Base-by-base conservation (phyloP, 1,140 invertebrate genomes). In the Aleiodes sp. region DNA sequence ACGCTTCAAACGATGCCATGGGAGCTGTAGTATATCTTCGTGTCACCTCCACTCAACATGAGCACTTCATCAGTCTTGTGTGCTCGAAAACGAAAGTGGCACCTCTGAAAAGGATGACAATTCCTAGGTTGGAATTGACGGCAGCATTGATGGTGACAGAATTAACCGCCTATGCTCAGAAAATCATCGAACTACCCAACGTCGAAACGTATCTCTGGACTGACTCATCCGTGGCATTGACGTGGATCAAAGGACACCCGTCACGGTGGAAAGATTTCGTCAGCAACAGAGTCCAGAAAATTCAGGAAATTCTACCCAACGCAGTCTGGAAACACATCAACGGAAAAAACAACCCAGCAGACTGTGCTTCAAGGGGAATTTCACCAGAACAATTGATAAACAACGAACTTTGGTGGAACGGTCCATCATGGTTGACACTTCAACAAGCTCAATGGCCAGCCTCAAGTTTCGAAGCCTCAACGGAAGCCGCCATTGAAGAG, bases 11-110 rank as follows among this genome's bases (percentile, higher is more conserved):
- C 41, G 4, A 43, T 2, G 77, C 75, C n/a, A 73, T 76, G 62
- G 73, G 73, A 7, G 78, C 74, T 8, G 74, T 71, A 3, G 65
- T 79, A 8, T 80, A 67, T 70, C 65, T 70, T 46, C 72, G 26
- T 68, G 70, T 66, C 19, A 74, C 70, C 29, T 61, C 62, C 62
- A 31, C n/a, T 29, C 10, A 60, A 6, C 8, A 43, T 3, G 12
- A 41, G 12, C 61, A 73, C 4, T 33, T 56, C 10, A 57, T 75
- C 1, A 68, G 31, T 52, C 19, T 81, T 0, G 6, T 83, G 0
- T 68, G 74, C 8, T 65, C 79, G 7, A 84, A 83, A 63, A 76
- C 81, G 2, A 73, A 75, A 33, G 80, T 82, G 0, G 74, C 82
- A 3, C 72, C 74, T 0, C 9, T 75, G 0, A 75, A 71, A 43